A percentile compares a stretch with the other conserved stretches of the same genome.
phyloP scores from a whole-genome alignment of 1,140 invertebrate genomes.

The Teleopsis dalmanni region DNA sequence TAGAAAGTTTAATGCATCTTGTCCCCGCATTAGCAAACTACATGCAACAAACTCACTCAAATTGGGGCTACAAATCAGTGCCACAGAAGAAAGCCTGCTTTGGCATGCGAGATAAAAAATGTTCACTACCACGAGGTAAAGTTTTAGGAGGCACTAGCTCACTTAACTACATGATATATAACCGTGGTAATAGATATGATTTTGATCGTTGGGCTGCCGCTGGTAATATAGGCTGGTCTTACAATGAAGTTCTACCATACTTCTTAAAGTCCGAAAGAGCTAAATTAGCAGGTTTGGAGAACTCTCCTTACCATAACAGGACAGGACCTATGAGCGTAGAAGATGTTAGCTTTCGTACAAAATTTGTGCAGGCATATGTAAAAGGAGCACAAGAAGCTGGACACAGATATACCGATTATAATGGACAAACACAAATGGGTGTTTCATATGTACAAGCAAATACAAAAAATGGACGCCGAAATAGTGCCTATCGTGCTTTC shows the following conservation, averaged over 20 bases:
- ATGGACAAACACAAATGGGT: slow-evolving; percentile 53
- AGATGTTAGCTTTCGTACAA: slow-evolving; percentile 47
- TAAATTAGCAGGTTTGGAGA: slow-evolving; percentile 42
- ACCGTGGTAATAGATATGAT: slow-evolving; percentile 63
- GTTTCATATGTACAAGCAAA: slow-evolving; percentile 57
- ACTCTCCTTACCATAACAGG: slow-evolving; percentile 47
- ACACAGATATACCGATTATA: slow-evolving; percentile 52
- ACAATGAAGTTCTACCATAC: slow-evolving; percentile 59
- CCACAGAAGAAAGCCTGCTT: slow-evolving; percentile 52
- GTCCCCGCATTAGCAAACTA: slow-evolving; percentile 55
- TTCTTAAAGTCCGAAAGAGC: slow-evolving; percentile 53
- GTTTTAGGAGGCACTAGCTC: slow-evolving; percentile 63
- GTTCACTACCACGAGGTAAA: slow-evolving; percentile 52
- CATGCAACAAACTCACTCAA: slow-evolving; percentile 47
- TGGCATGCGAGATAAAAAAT: slow-evolving; percentile 46
- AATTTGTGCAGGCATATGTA: slow-evolving; percentile 52
- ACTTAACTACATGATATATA: slow-evolving; percentile 78
- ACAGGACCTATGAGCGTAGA: slow-evolving; percentile 48
- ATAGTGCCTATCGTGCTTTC: slow-evolving; percentile 53
- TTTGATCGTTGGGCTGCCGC: slow-evolving; percentile 63
- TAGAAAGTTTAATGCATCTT: slow-evolving; percentile 57
- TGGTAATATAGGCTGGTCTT: slow-evolving; percentile 62
- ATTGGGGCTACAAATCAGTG: slow-evolving; percentile 62
- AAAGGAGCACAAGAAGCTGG: slow-evolving; percentile 52
- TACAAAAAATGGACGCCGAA: slow-evolving; percentile 46